Conservation (phyloP, 2,797 vertebrate species). For the Ataeniobius toweri region DNA sequence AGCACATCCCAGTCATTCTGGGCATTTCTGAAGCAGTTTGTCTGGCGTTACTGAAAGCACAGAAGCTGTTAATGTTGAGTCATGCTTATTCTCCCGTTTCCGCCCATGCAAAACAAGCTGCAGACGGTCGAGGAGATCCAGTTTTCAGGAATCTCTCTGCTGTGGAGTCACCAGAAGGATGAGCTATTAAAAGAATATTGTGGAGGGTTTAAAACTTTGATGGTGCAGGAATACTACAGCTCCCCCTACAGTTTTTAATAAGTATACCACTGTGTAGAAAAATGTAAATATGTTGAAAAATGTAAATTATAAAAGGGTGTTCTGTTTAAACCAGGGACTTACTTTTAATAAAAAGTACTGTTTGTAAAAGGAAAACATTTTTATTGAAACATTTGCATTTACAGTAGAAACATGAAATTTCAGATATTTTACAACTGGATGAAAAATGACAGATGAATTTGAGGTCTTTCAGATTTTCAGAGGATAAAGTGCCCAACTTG, state of each 20-base stretch:
- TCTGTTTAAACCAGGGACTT: conserved; percentile 17
- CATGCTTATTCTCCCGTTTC: background rate
- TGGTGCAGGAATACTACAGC: conserved; percentile 18
- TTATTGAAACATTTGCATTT: conserved; percentile 13
- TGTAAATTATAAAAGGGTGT: conserved; percentile 48
- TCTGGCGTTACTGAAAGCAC: background rate
- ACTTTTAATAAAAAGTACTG: conserved; percentile 60
- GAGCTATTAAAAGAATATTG: background rate
- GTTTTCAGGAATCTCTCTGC: background rate
- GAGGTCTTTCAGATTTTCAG: background rate
- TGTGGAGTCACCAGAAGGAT: background rate
- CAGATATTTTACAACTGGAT: background rate
- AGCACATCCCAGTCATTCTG: conserved; percentile 21
- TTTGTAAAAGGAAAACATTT: conserved; percentile 22
- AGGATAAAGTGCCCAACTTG: background rate
- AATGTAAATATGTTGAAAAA: conserved; percentile 45
- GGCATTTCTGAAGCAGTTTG: background rate
- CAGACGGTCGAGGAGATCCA: background rate
- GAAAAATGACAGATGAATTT: background rate
- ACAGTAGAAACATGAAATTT: background rate
- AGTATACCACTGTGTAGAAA: conserved; percentile 24
- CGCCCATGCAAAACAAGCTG: background rate
- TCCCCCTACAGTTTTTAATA: conserved; percentile 39
- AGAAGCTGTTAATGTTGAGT: background rate
- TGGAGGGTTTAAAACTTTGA: background rate